Evolutionary conservation across 2,888 invertebrate species (phyloP), one percentile per base, ranked within the genome.

Genomic region (Pammene fasciana): DNA sequence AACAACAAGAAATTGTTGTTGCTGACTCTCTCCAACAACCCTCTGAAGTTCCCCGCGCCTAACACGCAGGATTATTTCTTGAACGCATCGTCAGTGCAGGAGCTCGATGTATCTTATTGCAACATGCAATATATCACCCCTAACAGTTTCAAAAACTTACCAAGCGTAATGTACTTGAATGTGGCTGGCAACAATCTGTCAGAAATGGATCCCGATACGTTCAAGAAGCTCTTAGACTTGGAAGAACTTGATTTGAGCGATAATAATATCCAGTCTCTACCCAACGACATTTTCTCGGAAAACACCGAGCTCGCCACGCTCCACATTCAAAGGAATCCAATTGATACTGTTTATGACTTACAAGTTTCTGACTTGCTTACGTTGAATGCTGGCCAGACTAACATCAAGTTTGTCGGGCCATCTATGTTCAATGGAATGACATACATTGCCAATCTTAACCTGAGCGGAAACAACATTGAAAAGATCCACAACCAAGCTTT

Each of bases 171-270:
- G 79, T 95, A 94, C 80, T 90, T 96, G 61, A 96, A 95, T 79
- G 87, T 96, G 70, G 94, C 94, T 41, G 94, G 94, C 65, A 97
- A 97, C 79, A 93, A 93, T 65, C 85, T 97, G 60, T 93, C 92
- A 61, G 93, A 94, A 60, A 89, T 95, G 77, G 94, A 95, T 68
- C 90, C 91, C 18, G 89, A 90, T 65, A 92, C 94, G 0, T 96
- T 97, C 84, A 94, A 94, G 70, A 91, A 93, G 26, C 87, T 95
- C 34, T 88, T 94, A 11, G 94, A 94, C 59, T 92, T 97, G 66
- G 95, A 95, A 81, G 96, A 96, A 78, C 85, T 97, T 38, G 95
- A 96, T 79, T 87, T 97, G 9, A 95, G 96, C 16, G 94, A 95
- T 74, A 97, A 97, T 80, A 89, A 93, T 7, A 92, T 97, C 41